Conservation (phyloP, 2,113 vertebrate genomes). For the Morone chrysops region DNA sequence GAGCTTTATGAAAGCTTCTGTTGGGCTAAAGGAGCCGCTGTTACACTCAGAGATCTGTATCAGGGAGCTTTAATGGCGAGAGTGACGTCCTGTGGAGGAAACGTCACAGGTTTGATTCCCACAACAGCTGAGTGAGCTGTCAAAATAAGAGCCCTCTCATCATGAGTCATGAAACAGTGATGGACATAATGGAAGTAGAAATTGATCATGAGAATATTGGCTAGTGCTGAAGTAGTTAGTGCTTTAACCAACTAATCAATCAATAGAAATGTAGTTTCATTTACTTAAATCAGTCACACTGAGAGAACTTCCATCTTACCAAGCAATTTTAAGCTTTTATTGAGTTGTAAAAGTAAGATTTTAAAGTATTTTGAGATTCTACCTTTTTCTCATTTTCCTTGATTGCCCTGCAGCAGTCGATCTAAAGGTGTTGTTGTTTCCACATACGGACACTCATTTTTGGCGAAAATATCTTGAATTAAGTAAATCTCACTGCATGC, state of each 20-base stretch:
- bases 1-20: constrained; percentile 16
- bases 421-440: neutral
- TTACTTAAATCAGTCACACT: neutral
- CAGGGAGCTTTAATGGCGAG: constrained; percentile 14
- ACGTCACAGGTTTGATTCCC: constrained; percentile 56
- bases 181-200: neutral
- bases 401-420: too few species aligned
- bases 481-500: neutral
- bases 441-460: neutral
- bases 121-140: constrained; percentile 53
- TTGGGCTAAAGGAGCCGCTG: neutral
- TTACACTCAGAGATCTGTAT: constrained; percentile 28
- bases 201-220: neutral
- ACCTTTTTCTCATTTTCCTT: neutral
- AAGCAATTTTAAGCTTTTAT: neutral
- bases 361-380: neutral
- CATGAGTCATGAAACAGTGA: neutral
- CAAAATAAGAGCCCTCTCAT: constrained; percentile 7
- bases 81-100: constrained; percentile 7
- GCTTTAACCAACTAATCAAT: neutral
- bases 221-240: too few species aligned
- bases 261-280: neutral
- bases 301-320: too few species aligned
- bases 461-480: neutral
- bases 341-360: neutral